Base-by-base conservation (phyloP, 2,888 invertebrate genomes). In the Agrilus mali region DNA sequence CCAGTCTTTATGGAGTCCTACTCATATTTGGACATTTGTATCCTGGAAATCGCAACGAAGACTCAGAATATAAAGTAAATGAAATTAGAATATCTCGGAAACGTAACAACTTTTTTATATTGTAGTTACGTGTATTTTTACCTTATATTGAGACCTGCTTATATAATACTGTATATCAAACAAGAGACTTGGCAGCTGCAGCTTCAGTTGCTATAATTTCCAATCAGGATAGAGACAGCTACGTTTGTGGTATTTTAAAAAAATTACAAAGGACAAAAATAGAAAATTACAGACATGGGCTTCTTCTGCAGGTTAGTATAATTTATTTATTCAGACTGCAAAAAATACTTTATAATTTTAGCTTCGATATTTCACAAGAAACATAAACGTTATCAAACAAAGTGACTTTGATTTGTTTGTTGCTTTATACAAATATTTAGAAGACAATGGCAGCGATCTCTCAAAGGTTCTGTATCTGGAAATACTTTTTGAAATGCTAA, bases 21-120 rank as follows among this genome's bases (percentile, higher is more conserved):
- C 65, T 90, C 55, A 68, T 94, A 44, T 69, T 94, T 40, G 80
- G 82, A 2, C 70, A 89, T 31, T 70, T 94, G 4, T 85, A 85
- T 64, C 84, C 87, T 0, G 82, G 83, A 0, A 71, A 79, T 1
- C 66, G 10, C 2, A 27, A 27, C 27, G 4, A 10, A 2, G 27
- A 27, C 27, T 27, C 79, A 39, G 86, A 88, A 56, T 81, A 80
- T 33, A 73, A 77, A 8, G 27, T 27, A 27, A 27, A 27, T 10
- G 6, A 6, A 20, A 20, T 20, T 5, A 31, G 31, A 39, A 37
- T 15, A 3, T 20, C 17, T 17, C n/a, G 15, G 32, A 35, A 36
- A 45, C 40, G 38, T 32, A 22, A 40, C 12, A 22, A 40, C 12
- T 32, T 40, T 44, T 35, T 40, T 22, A 41, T 37, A 16, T 70